A percentile compares a stretch with the other conserved stretches of the same genome.
These are phyloP conservation scores for Blastomussa wellsi DNA, from an alignment of 92 coral and sea anemone species.

Conservation along the genomic window DNA sequence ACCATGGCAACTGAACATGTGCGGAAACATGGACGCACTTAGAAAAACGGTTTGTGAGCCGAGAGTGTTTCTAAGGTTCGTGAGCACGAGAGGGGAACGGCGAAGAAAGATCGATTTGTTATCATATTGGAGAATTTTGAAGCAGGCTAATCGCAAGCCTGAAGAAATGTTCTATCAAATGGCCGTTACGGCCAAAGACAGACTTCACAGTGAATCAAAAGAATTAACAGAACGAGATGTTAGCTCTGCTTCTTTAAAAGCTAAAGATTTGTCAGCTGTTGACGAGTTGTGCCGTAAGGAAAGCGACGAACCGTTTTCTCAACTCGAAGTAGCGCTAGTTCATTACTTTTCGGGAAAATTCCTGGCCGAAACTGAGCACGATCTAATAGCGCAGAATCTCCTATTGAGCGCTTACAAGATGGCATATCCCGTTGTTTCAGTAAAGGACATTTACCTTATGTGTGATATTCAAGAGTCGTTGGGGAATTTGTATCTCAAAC, in stretches of 20 bases:
- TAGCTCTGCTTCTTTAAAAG: constrained; percentile 45
- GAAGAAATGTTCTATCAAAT: constrained; percentile 65
- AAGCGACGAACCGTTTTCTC: constrained; percentile 51
- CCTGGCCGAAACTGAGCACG: constrained; percentile 61
- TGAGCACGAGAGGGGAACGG: constrained; percentile 44
- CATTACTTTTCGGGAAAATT: constrained; percentile 69
- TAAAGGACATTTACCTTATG: constrained; percentile 80
- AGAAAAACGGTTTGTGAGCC: constrained; percentile 64
- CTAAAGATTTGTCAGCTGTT: constrained; percentile 49
- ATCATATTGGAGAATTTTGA: constrained; percentile 74
- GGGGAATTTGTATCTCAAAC: constrained; percentile 71
- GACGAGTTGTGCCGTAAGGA: constrained; percentile 58
- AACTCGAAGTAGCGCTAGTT: constrained; percentile 68
- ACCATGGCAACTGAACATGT: constrained; percentile 91
- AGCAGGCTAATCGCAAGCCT: constrained; percentile 49
- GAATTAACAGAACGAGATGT: constrained; percentile 5
- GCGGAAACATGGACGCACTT: constrained; percentile 73
- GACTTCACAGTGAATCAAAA: constrained; percentile 31
- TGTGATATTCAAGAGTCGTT: constrained; percentile 72
- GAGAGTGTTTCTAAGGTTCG: constrained; percentile 65
- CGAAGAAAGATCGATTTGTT: constrained; percentile 63
- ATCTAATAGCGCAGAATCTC: constrained; percentile 67
- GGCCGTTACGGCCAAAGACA: constrained; percentile 55
- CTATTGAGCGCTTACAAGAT: constrained; percentile 79
- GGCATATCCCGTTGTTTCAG: constrained; percentile 85